Evolutionary conservation across 2,888 invertebrate species (phyloP).

Genomic region (Euclidia mi): DNA sequence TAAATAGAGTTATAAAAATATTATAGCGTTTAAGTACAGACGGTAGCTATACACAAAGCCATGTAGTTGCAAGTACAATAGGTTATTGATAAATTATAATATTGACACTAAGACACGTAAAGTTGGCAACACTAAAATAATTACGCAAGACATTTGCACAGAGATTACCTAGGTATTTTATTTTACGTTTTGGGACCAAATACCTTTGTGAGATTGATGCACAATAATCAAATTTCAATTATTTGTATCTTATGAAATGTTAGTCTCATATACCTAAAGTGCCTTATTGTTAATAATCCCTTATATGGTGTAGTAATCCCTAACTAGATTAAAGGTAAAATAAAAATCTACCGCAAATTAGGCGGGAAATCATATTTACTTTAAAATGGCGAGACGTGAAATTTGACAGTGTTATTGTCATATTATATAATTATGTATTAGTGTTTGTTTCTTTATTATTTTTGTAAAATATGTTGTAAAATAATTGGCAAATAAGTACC

Average conservation of each 20-base stretch:
- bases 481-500: slow-evolving; percentile 5
- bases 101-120: neutral
- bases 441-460: too few species aligned
- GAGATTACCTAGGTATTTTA: too few species aligned
- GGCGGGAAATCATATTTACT: too few species aligned
- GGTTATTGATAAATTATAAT: slow-evolving; percentile 4
- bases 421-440: slow-evolving; percentile 1
- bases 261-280: slow-evolving; percentile 33
- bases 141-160: too few species aligned
- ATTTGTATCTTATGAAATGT: slow-evolving; percentile 8
- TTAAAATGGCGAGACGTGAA: slow-evolving; percentile 18
- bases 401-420: slow-evolving; percentile 21
- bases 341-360: too few species aligned
- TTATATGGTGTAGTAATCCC: slow-evolving; percentile 9
- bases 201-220: slow-evolving; percentile 18
- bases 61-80: slow-evolving; percentile 49
- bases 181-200: slow-evolving; percentile 48
- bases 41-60: slow-evolving; percentile 35
- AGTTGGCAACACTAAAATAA: slow-evolving; percentile 2
- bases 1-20: slow-evolving; percentile 10
- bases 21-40: slow-evolving; percentile 37
- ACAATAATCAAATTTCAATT: neutral
- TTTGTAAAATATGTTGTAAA: neutral
- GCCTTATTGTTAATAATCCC: slow-evolving; percentile 32
- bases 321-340: neutral